A percentile compares a stretch with the other conserved stretches of the same genome.
Evolutionary conservation across 1,140 invertebrate genomes (phyloP).

Genomic region (Drosophila nasuta): DNA sequence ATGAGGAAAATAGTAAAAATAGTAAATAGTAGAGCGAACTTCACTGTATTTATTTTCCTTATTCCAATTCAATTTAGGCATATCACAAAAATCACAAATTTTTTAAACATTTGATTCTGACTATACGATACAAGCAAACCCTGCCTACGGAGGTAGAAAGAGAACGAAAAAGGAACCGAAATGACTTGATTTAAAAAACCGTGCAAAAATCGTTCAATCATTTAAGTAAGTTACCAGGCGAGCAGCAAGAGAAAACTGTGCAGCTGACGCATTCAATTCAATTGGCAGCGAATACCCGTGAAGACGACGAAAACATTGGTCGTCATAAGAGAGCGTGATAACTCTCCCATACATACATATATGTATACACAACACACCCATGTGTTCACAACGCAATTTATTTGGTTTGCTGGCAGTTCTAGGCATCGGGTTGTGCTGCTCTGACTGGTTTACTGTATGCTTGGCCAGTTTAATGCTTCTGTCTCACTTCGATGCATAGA

Average conservation of each 20-base stretch:
- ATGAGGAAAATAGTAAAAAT: conserved; percentile 41
- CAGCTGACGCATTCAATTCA: conserved; percentile 63
- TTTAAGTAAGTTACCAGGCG: conserved; percentile 70
- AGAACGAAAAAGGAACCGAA: conserved; percentile 51
- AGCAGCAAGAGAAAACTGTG: conserved; percentile 34
- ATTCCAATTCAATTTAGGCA: too few relatives aligned
- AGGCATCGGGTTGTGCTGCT: conserved; percentile 44
- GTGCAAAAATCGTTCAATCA: conserved; percentile 84
- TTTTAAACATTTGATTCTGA: too few relatives aligned
- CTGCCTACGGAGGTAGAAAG: background rate
- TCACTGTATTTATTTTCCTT: background rate
- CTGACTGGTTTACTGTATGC: background rate
- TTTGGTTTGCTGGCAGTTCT: conserved; percentile 29
- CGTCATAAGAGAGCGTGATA: conserved; percentile 43
- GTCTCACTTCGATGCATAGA: conserved; percentile 35
- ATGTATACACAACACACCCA: background rate
- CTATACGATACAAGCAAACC: too few relatives aligned
- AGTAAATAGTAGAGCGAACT: background rate
- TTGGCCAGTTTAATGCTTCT: background rate
- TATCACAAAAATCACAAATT: too few relatives aligned
- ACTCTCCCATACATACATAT: conserved; percentile 13
- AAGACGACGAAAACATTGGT: conserved; percentile 13
- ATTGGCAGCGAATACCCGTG: conserved; percentile 25
- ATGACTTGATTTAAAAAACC: conserved; percentile 71
- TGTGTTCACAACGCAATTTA: background rate